Evolutionary conservation across 2,888 invertebrate species (phyloP).

Genomic region (Chromoteleia sp.): DNA sequence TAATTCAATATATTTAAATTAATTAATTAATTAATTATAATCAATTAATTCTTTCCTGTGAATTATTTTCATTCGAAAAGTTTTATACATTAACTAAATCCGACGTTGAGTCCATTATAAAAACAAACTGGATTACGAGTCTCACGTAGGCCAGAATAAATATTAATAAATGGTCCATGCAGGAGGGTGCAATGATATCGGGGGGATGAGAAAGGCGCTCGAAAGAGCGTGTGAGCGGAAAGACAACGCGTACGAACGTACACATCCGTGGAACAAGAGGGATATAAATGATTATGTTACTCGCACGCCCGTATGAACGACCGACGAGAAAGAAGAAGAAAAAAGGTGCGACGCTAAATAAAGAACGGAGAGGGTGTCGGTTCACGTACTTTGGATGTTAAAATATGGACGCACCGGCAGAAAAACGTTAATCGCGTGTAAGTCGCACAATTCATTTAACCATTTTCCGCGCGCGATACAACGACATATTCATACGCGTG

Average conservation of each 20-base stretch:
- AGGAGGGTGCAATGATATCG: slow-evolving; percentile 46
- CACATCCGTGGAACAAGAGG: slow-evolving; percentile 43
- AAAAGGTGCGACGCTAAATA: slow-evolving; percentile 31
- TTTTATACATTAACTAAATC: too few species aligned
- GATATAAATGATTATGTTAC: slow-evolving; percentile 64
- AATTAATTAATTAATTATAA: too few species aligned
- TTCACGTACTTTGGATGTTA: slow-evolving; percentile 59
- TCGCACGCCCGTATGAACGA: slow-evolving; percentile 34
- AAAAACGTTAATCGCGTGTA: slow-evolving; percentile 67
- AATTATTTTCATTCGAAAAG: too few species aligned
- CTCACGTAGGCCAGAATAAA: slow-evolving; percentile 32
- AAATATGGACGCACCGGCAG: slow-evolving; percentile 59
- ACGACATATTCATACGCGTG: slow-evolving; percentile 62
- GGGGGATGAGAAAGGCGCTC: slow-evolving; percentile 46
- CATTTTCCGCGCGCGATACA: slow-evolving; percentile 51
- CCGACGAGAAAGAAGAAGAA: slow-evolving; percentile 19
- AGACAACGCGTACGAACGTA: slow-evolving; percentile 19
- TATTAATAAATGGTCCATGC: slow-evolving; percentile 50
- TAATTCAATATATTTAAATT: too few species aligned
- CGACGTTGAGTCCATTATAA: too few species aligned
- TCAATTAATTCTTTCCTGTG: too few species aligned
- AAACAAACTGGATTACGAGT: slow-evolving; percentile 20
- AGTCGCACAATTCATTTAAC: slow-evolving; percentile 61
- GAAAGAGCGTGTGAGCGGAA: slow-evolving; percentile 65
- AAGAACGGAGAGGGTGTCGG: slow-evolving; percentile 31